Percentiles rank a stretch among this genome's conserved stretches.
Conservation (phyloP, 2,113 vertebrate genomes). For the Panurus biarmicus region DNA sequence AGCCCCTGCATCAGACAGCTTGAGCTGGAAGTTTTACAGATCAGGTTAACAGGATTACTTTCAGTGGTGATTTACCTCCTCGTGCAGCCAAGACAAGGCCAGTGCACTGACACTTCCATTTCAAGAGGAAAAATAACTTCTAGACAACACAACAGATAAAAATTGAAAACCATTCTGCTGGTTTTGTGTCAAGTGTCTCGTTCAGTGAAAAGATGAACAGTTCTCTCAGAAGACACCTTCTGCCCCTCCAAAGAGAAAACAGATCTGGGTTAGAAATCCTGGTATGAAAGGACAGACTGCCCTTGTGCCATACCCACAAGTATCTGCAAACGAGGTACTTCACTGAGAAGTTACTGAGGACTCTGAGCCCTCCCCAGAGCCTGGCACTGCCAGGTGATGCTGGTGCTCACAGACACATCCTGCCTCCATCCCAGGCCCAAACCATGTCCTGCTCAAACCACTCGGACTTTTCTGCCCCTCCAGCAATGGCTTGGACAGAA, state of each 20-base stretch:
- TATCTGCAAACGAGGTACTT: background rate
- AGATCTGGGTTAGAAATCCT: background rate
- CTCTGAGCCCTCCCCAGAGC: background rate
- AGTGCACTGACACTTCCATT: background rate
- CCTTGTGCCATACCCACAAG: background rate
- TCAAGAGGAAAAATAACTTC: background rate
- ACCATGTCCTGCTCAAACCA: background rate
- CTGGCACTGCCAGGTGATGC: too few species aligned
- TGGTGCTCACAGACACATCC: rapidly evolving
- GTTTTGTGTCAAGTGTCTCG: background rate
- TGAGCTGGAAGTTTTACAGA: background rate
- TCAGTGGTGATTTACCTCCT: background rate
- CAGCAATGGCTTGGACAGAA: background rate
- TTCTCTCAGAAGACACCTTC: background rate
- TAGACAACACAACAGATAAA: background rate
- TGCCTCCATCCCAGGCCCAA: background rate
- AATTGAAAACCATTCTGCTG: background rate
- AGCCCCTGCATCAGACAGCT: background rate
- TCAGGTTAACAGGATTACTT: background rate
- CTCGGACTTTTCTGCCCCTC: background rate
- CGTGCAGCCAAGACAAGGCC: background rate
- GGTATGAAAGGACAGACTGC: background rate
- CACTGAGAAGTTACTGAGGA: rapidly evolving
- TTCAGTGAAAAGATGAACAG: background rate
- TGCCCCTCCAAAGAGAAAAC: background rate